Base-by-base conservation (phyloP, 2,797 vertebrate species). In the Bryconaethiops microstoma region DNA sequence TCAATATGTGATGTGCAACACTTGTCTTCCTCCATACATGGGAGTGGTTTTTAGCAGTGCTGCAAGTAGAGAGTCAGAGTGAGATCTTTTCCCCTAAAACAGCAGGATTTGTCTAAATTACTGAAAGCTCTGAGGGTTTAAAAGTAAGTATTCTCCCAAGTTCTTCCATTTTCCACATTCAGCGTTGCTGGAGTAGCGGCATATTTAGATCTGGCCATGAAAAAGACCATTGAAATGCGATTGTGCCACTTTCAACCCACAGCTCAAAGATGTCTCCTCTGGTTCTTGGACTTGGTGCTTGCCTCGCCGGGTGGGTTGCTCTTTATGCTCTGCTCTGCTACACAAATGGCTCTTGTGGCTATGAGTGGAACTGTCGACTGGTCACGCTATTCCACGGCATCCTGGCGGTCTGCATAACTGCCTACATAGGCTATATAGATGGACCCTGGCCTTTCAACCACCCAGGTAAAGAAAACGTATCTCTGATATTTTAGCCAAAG, bases 321-420 rank as follows among this genome's bases (percentile, higher is more conserved):
- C 93, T 98, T 85, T 99, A 99, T 87, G 63, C 90, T 12, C 88
- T 94, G 86, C 92, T 98, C 90, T 97, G 96, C 86, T 87, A 21
- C 52, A 54, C 94, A 80, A 95, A 95, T 77, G 90, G 90, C 68
- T 92, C 90, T 87, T 93, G 94, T 48, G 93, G 85, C 83, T 92
- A 88, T 0, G 97, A 99, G 81, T 99, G 97, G 97, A 99, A 96
- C 94, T 99, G 97, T 90, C 94, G 97, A 19, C 93, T 99, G 64
- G 97, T 99, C 80, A 97, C 97, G 0, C 92, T 99, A 88, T 89
- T 96, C 25, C 97, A 99, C 0, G 97, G 97, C 83, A 89, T 97
- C 88, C 93, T 97, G 19, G 96, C 95, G 0, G 94, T 97, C 72
- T 94, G 93, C 64, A 92, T 98, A 84, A 98, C 97, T 0, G 95